Base-by-base conservation (phyloP, 2,797 vertebrate species). In the Pseudotriccus pelzelni region DNA sequence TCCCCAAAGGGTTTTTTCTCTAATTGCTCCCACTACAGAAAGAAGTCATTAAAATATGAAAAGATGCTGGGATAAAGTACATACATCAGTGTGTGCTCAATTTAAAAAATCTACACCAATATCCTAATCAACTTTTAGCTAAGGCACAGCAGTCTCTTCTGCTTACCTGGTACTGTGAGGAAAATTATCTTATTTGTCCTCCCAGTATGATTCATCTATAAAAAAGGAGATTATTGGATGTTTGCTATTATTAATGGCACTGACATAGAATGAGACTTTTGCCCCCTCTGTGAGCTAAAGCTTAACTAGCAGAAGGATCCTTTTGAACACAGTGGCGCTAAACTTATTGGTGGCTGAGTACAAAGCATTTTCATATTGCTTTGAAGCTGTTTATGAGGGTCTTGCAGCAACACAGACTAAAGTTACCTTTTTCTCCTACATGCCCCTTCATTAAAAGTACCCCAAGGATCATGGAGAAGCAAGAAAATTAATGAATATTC, bases 191-290 rank as follows among this genome's bases (percentile, higher is more conserved):
- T 89, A 62, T 87, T 92, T 92, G 82, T 92, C 72, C 78, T 87
- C 75, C 63, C 58, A 67, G 63, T 52, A 56, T 47, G 56, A 82
- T 34, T 66, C 64, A 92, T 58, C 66, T 64, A 75, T 50, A 76
- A 50, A 86, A 93, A 85, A 76, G 20, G 56, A 92, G 34, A 60
- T 72, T 68, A 68, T 55, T 84, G 17, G 10, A 0, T 83, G 30
- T 69, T 83, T 80, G 56, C 67, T 32, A 12, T 93, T 94, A 87
- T 91, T 97, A 87, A 92, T 84, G 78, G 77, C 44, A 77, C 34
- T 7, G 27, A 77, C 64, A 68, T 16, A 59, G 77, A 94, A 86
- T 89, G 58, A 92, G 60, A 92, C 55, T 89, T 92, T 53, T 90
- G 4, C 27, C 64, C 52, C 30, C 63, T 79, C 81, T 86, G 84